A percentile compares a stretch with the other conserved stretches of the same genome.
Evolutionary conservation across 1,140 invertebrate genomes (phyloP).

Genomic region (Argopecten irradians): DNA sequence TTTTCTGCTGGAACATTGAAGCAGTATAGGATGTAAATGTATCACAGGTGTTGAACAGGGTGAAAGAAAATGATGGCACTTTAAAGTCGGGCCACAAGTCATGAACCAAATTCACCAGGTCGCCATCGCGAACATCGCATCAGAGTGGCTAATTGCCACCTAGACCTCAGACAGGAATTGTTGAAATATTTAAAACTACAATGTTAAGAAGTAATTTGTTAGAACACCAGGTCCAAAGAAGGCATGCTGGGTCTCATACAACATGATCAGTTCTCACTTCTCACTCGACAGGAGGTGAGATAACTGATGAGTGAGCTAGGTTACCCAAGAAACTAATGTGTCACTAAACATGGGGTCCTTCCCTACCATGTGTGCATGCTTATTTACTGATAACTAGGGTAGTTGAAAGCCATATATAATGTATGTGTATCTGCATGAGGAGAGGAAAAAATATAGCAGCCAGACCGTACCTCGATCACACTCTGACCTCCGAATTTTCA

Average conservation of each 20-base stretch:
- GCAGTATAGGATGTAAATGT: background rate
- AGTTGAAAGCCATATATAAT: too few relatives aligned
- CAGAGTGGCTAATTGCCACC: slow-evolving; percentile 14
- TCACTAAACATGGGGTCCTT: too few relatives aligned
- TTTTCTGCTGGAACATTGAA: background rate
- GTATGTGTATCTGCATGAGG: too few relatives aligned
- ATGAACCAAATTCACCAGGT: background rate
- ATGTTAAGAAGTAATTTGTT: slow-evolving; percentile 23
- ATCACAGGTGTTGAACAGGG: background rate
- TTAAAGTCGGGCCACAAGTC: slow-evolving; percentile 13
- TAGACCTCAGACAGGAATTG: slow-evolving; percentile 1
- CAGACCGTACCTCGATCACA: too few relatives aligned
- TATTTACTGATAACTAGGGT: too few relatives aligned
- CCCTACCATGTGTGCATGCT: too few relatives aligned
- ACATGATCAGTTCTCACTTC: slow-evolving; percentile 9
- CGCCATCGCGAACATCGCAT: background rate
- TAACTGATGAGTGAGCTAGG: background rate
- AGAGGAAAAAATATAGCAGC: too few relatives aligned
- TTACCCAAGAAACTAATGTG: slow-evolving; percentile 21
- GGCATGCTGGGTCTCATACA: background rate
- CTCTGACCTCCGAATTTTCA: too few relatives aligned
- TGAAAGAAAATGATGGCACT: background rate
- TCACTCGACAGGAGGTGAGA: background rate
- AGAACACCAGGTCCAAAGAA: background rate
- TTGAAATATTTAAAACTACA: slow-evolving; percentile 4